Conservation (phyloP, 1,140 invertebrate genomes). For the Triops longicaudatus region DNA sequence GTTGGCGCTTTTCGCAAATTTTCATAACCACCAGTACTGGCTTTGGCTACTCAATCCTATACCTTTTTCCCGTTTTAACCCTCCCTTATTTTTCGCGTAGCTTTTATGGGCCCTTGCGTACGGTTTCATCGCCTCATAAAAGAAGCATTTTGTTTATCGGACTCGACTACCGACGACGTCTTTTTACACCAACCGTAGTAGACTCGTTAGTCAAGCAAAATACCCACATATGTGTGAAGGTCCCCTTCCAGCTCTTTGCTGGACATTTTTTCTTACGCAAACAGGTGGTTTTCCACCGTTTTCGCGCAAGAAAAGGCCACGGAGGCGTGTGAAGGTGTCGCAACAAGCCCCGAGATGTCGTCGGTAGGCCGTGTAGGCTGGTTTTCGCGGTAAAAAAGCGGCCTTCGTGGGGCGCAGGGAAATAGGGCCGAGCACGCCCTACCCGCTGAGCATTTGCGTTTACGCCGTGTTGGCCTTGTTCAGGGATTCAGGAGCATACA, state of each 20-base stretch:
- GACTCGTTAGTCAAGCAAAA: slow-evolving; percentile 1
- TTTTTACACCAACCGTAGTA: slow-evolving; percentile 7
- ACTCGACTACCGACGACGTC: slow-evolving; percentile 13
- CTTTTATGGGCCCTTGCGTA: slow-evolving; percentile 14
- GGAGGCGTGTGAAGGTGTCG: background rate
- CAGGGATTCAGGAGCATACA: background rate
- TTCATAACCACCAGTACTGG: background rate
- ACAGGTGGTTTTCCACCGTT: background rate
- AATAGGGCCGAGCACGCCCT: background rate
- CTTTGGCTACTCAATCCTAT: background rate
- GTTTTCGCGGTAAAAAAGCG: background rate
- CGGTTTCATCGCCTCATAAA: slow-evolving; percentile 14
- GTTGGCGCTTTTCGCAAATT: background rate
- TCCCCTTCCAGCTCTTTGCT: background rate
- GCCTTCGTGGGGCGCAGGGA: background rate
- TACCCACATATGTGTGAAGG: background rate
- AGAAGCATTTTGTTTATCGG: slow-evolving; percentile 12
- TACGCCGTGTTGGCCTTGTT: background rate
- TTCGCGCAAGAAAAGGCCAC: background rate
- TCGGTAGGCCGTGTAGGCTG: background rate
- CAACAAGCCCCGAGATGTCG: background rate
- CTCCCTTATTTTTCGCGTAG: slow-evolving; percentile 8
- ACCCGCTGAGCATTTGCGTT: slow-evolving; percentile 5
- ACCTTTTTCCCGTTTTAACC: background rate
- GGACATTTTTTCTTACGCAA: background rate